These are phyloP conservation scores for Phenganax subtilis DNA, from an alignment of 92 coral and sea anemone species.

Conservation along the genomic window DNA sequence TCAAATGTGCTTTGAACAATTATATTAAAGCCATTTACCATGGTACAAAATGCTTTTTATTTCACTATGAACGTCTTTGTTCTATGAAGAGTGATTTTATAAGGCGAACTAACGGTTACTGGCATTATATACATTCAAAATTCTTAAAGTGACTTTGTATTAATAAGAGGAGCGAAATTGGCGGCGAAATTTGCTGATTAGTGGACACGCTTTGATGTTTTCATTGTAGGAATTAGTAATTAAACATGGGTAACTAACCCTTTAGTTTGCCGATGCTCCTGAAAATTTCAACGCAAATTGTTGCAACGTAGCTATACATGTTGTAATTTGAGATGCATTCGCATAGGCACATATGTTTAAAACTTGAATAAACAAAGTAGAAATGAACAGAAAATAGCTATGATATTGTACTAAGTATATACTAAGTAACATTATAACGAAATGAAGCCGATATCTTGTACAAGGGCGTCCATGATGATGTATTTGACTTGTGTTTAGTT, in stretches of 20 bases:
- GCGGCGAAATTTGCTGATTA: conserved; percentile 18
- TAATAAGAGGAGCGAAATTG: conserved; percentile 7
- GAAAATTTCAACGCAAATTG: background rate
- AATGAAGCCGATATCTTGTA: too few species aligned
- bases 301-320: background rate
- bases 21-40: too few species aligned
- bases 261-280: background rate
- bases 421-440: too few species aligned
- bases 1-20: too few species aligned
- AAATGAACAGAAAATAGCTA: background rate
- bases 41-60: too few species aligned
- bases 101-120: background rate
- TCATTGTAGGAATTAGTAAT: conserved; percentile 28
- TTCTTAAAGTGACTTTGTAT: background rate
- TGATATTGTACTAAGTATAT: background rate
- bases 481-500: too few species aligned
- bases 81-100: too few species aligned
- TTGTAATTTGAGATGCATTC: background rate
- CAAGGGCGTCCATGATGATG: too few species aligned
- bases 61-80: too few species aligned
- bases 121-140: background rate
- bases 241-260: background rate
- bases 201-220: conserved; percentile 23
- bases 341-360: background rate
- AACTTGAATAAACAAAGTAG: conserved; percentile 10